A percentile compares a stretch with the other conserved stretches of the same genome.
Conservation (phyloP, 1,140 invertebrate species). For the Mylabris phalerata region DNA sequence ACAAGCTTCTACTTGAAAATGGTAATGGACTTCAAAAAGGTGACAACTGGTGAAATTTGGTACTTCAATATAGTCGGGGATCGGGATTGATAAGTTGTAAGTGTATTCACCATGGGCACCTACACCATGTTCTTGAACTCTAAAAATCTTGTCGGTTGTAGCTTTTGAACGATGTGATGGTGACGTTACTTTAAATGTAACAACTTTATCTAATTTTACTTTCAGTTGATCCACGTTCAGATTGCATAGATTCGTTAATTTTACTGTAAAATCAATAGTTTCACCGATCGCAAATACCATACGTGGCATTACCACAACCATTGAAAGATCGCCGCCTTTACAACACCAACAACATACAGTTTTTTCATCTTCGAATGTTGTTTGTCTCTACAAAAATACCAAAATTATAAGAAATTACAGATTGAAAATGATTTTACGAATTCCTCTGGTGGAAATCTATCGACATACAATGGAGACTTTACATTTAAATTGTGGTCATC, state of each 20-base stretch:
- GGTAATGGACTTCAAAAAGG: slow-evolving; percentile 12
- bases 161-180: slow-evolving; percentile 1
- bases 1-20: slow-evolving; percentile 1
- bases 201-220: not conserved
- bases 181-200: slow-evolving; percentile 2
- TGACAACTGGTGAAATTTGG: slow-evolving; percentile 13
- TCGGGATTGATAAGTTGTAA: slow-evolving; percentile 4
- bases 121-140: slow-evolving; percentile 5
- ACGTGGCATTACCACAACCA: slow-evolving; percentile 7
- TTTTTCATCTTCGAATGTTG: slow-evolving; percentile 13
- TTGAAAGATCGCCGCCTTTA: slow-evolving; percentile 1
- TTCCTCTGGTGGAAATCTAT: slow-evolving; percentile 3
- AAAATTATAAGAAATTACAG: too few species aligned
- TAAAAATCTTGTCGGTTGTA: slow-evolving; percentile 1
- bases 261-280: slow-evolving; percentile 2
- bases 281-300: slow-evolving; percentile 13
- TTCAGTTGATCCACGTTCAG: slow-evolving; percentile 9
- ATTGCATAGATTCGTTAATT: slow-evolving; percentile 14
- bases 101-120: slow-evolving; percentile 17
- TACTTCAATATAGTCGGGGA: not conserved
- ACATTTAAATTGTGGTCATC: slow-evolving; percentile 24
- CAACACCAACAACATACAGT: slow-evolving; percentile 19
- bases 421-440: too few species aligned
- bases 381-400: not conserved
- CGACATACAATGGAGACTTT: slow-evolving; percentile 25